A percentile compares a stretch with the other conserved stretches of the same genome.
These are phyloP conservation scores for Atta texana DNA, from an alignment of 1,140 invertebrate species.

Conservation along the genomic window DNA sequence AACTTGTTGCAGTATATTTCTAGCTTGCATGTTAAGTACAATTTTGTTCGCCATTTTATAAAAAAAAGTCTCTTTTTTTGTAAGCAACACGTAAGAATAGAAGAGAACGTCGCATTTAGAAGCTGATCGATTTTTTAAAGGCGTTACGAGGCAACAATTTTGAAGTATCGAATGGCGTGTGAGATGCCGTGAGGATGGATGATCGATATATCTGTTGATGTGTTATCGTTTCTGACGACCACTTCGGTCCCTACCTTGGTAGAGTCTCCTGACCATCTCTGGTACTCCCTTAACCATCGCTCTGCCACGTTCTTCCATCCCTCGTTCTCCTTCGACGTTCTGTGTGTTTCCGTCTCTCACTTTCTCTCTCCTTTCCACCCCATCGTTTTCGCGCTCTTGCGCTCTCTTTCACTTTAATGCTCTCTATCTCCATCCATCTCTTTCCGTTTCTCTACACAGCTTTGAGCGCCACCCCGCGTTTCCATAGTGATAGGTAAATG, in stretches of 20 bases:
- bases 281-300: constrained; percentile 11
- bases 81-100: neutral
- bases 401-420: constrained; percentile 57
- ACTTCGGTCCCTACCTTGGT: constrained; percentile 57
- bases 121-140: constrained; percentile 48
- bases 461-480: constrained; percentile 84
- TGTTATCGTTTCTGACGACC: constrained; percentile 79
- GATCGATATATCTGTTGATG: constrained; percentile 79
- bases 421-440: constrained; percentile 68
- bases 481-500: constrained; percentile 86
- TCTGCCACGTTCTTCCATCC: constrained; percentile 54
- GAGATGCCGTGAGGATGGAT: constrained; percentile 69
- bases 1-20: constrained; percentile 45
- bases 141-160: neutral
- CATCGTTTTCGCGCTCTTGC: constrained; percentile 52
- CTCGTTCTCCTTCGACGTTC: constrained; percentile 48
- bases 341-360: constrained; percentile 16
- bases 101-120: neutral
- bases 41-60: neutral
- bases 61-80: neutral
- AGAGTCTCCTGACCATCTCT: constrained; percentile 54
- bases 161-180: constrained; percentile 52
- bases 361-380: constrained; percentile 30
- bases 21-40: neutral
- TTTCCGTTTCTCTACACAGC: constrained; percentile 72